These are phyloP conservation scores for Epinephelus malabaricus DNA, from an alignment of 2,797 vertebrate genomes.

Conservation along the genomic window DNA sequence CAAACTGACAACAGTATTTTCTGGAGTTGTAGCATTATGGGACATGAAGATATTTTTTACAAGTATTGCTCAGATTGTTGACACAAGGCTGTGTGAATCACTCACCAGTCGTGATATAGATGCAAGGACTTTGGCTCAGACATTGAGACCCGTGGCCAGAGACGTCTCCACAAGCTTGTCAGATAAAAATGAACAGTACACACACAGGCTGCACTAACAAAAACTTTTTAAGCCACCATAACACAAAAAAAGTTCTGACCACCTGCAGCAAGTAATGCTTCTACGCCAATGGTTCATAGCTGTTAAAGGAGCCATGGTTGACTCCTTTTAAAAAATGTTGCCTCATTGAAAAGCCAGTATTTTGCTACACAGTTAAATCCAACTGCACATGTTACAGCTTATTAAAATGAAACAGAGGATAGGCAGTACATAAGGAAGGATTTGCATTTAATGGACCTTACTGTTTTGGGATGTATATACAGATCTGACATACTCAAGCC, in stretches of 20 bases:
- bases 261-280: background rate
- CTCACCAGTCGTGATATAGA: conserved; percentile 6
- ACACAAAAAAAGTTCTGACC: background rate
- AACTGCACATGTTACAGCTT: background rate
- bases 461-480: background rate
- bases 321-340: too few relatives aligned
- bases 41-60: background rate
- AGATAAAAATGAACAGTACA: conserved; percentile 12
- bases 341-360: background rate
- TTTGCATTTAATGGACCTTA: background rate
- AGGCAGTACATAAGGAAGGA: background rate
- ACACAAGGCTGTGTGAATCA: conserved; percentile 21
- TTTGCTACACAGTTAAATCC: background rate
- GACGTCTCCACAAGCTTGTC: conserved; percentile 5
- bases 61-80: conserved; percentile 19
- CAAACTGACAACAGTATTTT: background rate
- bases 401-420: background rate
- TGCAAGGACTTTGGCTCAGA: conserved; percentile 18
- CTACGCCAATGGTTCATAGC: too few relatives aligned
- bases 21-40: background rate
- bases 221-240: background rate
- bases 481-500: background rate
- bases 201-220: background rate
- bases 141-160: background rate
- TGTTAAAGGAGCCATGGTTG: too few relatives aligned